These are phyloP conservation scores for Pseudorasbora parva DNA, from an alignment of 2,113 vertebrate genomes.

Conservation along the genomic window DNA sequence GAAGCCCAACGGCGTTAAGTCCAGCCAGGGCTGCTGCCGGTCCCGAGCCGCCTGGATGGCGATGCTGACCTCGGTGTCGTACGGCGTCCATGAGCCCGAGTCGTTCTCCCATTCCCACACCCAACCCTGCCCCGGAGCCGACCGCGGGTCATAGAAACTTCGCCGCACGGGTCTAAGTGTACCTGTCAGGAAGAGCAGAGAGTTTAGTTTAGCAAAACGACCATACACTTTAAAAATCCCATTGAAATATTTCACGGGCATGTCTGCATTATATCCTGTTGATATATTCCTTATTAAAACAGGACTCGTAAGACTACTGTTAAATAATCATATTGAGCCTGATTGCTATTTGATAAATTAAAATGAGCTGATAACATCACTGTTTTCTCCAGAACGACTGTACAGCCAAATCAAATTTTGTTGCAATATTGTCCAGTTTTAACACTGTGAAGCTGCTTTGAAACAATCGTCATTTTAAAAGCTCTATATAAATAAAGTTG, in stretches of 20 bases:
- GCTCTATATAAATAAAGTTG: too few species aligned
- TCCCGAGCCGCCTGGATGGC: conserved; percentile 97
- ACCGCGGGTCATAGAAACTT: conserved; percentile 95
- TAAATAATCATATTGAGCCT: too few species aligned
- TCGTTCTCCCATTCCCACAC: conserved; percentile 99
- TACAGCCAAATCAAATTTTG: too few species aligned
- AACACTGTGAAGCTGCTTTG: too few species aligned
- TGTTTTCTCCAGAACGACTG: too few species aligned
- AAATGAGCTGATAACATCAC: too few species aligned
- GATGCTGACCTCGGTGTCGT: conserved; percentile 96
- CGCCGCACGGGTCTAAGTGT: conserved; percentile 93
- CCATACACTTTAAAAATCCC: background rate
- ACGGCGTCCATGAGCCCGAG: conserved; percentile 93
- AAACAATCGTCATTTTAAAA: too few species aligned
- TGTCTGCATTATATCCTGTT: too few species aligned
- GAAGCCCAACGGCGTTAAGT: conserved; percentile 95
- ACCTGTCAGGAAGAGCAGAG: conserved; percentile 72
- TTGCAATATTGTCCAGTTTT: too few species aligned
- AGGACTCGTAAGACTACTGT: background rate
- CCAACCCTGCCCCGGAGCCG: conserved; percentile 93
- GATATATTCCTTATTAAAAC: background rate
- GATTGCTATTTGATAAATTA: too few species aligned
- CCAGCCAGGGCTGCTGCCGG: conserved; percentile 97
- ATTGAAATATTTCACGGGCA: background rate
- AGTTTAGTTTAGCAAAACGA: background rate